These are phyloP conservation scores for Rutilus rutilus DNA, from an alignment of 2,113 vertebrate genomes.

Conservation along the genomic window DNA sequence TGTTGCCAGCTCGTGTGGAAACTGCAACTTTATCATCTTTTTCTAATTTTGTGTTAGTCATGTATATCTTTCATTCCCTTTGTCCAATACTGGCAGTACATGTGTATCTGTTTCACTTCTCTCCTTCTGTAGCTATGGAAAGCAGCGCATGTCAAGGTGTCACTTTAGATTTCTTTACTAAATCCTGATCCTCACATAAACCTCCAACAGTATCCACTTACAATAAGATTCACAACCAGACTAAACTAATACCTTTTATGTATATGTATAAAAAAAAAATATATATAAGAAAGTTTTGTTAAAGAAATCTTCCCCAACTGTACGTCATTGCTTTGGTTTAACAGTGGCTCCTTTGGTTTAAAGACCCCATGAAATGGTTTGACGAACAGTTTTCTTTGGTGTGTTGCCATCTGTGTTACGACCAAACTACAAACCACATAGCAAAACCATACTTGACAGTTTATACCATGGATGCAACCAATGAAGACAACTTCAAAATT, in stretches of 20 bases:
- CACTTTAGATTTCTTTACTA: slow-evolving; percentile 47
- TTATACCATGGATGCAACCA: not conserved
- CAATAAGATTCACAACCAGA: not conserved
- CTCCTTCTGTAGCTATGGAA: slow-evolving; percentile 61
- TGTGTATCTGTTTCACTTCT: slow-evolving; percentile 35
- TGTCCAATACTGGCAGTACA: slow-evolving; percentile 31
- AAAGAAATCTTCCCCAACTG: not conserved
- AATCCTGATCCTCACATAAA: slow-evolving; percentile 13
- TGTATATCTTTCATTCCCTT: not conserved
- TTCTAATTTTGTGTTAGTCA: not conserved
- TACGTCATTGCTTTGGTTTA: not conserved
- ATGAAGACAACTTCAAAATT: not conserved
- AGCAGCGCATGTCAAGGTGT: slow-evolving; percentile 69
- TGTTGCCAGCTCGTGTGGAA: not conserved
- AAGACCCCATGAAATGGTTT: not conserved
- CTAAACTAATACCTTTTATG: slow-evolving; percentile 35
- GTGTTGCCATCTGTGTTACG: not conserved
- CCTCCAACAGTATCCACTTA: slow-evolving; percentile 13
- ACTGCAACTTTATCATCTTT: not conserved
- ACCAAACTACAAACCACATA: not conserved
- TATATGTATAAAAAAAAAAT: no score
- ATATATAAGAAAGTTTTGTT: not conserved
- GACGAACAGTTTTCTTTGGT: not conserved
- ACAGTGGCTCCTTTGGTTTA: not conserved
- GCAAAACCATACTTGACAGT: not conserved